Base-by-base conservation (phyloP, 2,113 vertebrate genomes). In the Brachyhypopomus occidentalis region DNA sequence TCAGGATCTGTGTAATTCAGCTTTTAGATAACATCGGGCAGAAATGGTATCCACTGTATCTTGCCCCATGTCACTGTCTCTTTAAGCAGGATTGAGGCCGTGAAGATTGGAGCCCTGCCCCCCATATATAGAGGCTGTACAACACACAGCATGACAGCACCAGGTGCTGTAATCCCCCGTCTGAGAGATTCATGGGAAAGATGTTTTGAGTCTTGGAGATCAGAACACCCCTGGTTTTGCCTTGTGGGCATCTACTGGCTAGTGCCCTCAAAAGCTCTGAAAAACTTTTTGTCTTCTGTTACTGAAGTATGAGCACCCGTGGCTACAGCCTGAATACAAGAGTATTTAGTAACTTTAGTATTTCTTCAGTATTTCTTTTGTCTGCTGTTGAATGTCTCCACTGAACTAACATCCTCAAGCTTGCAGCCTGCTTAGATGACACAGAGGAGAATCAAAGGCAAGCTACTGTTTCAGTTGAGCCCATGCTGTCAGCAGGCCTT, bases 391-490 rank as follows among this genome's bases (percentile, higher is more conserved):
- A 66, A 79, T 75, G 76, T 52, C 82, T 62, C 12, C 67, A 30
- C 67, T 75, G 9, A 1, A 69, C 80, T 89, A 87, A 88, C 83
- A 87, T 87, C 88, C 84, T 86, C 83, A 45, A 48, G 73, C 23
- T 20, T 36, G 70, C 84, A 88, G 87, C 85, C 11, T 83, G 84
- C 89, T 85, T 83, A 79, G 77, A 72, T 0, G 64, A 45, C 67
- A 69, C 20, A 72, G 60, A 76, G 80, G 20, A 52, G 0, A 52
- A 80, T 87, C 87, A 72, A 89, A 89, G 86, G 86, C 25, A 70
- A 69, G 27, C 63, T 19, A 48, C 3, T 41, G 1, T 69, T 79
- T 41, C 63, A 52, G 63, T 25, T 30, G 36, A 62, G 59, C 23
- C 72, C 30, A 72, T 38, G 62, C 36, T 14, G 9, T 25, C 11